A percentile compares a stretch with the other conserved stretches of the same genome.
Conservation (phyloP, 2,113 vertebrate genomes). For the Prolemur simus region DNA sequence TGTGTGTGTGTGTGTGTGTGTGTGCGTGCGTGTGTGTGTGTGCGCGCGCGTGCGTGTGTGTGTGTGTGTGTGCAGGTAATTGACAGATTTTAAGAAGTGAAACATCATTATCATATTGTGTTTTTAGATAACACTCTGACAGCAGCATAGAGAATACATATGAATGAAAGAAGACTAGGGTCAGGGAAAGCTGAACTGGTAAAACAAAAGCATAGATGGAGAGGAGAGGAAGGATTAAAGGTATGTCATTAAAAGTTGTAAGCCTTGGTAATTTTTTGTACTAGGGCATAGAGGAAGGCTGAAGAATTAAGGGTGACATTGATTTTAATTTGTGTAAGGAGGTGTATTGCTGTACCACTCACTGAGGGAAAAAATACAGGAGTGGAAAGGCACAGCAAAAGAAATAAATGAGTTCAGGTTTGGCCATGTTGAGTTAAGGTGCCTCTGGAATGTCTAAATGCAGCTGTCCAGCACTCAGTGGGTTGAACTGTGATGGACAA, state of each 20-base stretch:
- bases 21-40: neutral
- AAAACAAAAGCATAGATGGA: neutral
- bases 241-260: neutral
- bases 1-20: neutral
- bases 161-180: neutral
- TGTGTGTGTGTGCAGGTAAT: neutral
- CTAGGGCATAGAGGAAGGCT: neutral
- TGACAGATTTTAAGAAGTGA: neutral
- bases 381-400: neutral
- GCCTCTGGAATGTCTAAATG: neutral
- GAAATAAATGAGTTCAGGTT: neutral
- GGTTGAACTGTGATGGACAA: neutral
- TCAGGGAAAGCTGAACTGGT: neutral
- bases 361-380: neutral
- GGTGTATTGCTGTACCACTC: neutral
- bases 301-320: slow-evolving; percentile 11
- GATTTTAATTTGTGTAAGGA: slow-evolving; percentile 36
- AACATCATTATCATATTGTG: neutral
- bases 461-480: neutral
- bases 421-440: neutral
- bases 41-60: neutral
- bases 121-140: neutral
- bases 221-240: neutral
- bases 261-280: neutral
- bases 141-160: neutral